Base-by-base conservation (phyloP, 2,113 vertebrate species). In the Myiagra hebetior region DNA sequence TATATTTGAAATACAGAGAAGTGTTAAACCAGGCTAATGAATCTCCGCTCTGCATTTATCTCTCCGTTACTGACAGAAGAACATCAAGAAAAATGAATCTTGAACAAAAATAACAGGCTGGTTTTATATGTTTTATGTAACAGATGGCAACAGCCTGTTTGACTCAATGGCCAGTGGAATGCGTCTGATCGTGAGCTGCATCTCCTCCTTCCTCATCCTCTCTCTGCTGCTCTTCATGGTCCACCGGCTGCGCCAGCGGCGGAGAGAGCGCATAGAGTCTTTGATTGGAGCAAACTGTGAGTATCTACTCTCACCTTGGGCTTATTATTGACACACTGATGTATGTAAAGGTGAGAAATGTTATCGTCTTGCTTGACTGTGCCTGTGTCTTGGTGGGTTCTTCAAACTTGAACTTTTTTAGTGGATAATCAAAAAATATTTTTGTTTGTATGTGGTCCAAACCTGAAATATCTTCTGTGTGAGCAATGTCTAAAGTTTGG, bases 191-290 rank as follows among this genome's bases (percentile, higher is more conserved):
- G 99, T 99, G 84, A 99, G 99, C 98, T 99, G 99, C 90, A 98
- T 99, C 94, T 99, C 99, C 5, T 99, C 99, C 95, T 99, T 99
- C 98, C 99, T 99, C 95, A 99, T 99, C 96, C 98, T 99, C 74
- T 99, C 99, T 1, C 98, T 99, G 97, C 98, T 99, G 96, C 99
- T 99, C 65, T 99, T 99, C 98, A 99, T 99, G 99, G 99, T 99
- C 57, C 99, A 99, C 88, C 97, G 99, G 63, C 98, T 99, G 23
- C 98, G 99, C 13, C 99, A 99, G 98, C 97, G 99, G 50, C 98
- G 99, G 60, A 98, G 99, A 3, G 99, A 99, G 90, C 99, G 99
- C 95, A 99, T 99, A 0, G 99, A 99, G 93, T 99, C 99, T 5
- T 95, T 99, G 91, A 99, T 99, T 3, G 99, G 99, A 85, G 99